Base-by-base conservation (phyloP, 2,888 invertebrate genomes). In the Ophion slaviceki region DNA sequence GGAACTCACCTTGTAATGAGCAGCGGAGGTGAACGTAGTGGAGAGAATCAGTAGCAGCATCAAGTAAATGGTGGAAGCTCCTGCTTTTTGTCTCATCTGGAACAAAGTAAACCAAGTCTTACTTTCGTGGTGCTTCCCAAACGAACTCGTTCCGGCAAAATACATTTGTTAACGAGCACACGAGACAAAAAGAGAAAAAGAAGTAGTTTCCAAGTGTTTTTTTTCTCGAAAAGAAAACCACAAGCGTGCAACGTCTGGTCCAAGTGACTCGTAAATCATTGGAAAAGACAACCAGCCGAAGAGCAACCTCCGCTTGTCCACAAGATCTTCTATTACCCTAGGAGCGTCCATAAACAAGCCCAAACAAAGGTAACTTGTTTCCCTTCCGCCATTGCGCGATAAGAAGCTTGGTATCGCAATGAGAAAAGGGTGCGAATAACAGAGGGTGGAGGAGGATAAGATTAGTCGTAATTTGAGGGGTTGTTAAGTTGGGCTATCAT, bases 51-150 rank as follows among this genome's bases (percentile, higher is more conserved):
- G 87, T 66, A 91, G 86, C 78, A 91, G 84, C 53, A 89, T 77
- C 78, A 91, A 80, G 84, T 82, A 86, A 68, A 88, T 81, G 36
- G 88, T 75, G 70, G 87, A 82, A 68, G 79, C 74, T 24, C 88
- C 86, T 24, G 85, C 76, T 88, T 89, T 90, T 78, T 88, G 89
- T 86, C 88, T 88, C 92, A 92, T 92, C 92, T 92, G 90, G 85
- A 91, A 91, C 87, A 88, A 83, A 83, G 40, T 74, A 72, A 66
- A 45, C 67, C 53, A 59, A 5, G 40, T 11, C 7, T n/a, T 66
- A 61, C 10, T 66, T 66, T 7, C 36, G 17, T 36, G 66, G 17
- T 66, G 5, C 7, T 36, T 24, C 40, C 40, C 66, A n/a, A 36
- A 66, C n/a, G 36, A 66, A 32, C 66, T 66, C n/a, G 40, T 17